A percentile compares a stretch with the other conserved stretches of the same genome.
These are phyloP conservation scores for Anoplophora glabripennis DNA, from an alignment of 1,140 invertebrate genomes.

Conservation along the genomic window DNA sequence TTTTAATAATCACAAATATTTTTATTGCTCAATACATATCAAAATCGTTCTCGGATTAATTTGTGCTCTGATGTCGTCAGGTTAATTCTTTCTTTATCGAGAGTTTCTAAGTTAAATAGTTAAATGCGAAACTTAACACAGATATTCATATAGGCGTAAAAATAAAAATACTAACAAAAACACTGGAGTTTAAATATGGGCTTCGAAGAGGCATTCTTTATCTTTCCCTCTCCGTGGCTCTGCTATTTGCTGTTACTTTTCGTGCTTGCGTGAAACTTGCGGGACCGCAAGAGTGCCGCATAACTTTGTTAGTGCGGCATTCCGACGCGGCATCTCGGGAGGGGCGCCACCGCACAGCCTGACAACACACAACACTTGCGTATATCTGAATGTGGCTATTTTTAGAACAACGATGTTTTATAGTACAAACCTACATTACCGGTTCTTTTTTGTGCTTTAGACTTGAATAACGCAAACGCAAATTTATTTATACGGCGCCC, in stretches of 20 bases:
- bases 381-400: slow-evolving; percentile 14
- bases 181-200: no score
- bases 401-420: slow-evolving; percentile 18
- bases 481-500: no score
- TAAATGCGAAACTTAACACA: no score
- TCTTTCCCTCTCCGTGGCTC: neutral
- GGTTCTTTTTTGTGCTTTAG: slow-evolving; percentile 1
- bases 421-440: slow-evolving; percentile 4
- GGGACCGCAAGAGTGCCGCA: slow-evolving; percentile 3
- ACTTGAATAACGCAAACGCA: no score
- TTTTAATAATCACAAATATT: no score
- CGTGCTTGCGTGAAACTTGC: neutral
- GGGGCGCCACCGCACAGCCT: slow-evolving; percentile 32
- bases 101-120: no score
- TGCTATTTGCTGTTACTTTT: neutral
- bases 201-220: neutral
- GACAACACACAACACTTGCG: neutral
- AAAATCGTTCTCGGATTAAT: no score
- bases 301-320: slow-evolving; percentile 29
- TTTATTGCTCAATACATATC: no score
- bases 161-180: no score
- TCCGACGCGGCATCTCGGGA: slow-evolving; percentile 32
- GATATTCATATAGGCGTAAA: no score
- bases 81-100: no score
- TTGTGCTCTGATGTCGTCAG: no score